Conservation (phyloP, 2,113 vertebrate species). For the Megaceryle torquata region DNA sequence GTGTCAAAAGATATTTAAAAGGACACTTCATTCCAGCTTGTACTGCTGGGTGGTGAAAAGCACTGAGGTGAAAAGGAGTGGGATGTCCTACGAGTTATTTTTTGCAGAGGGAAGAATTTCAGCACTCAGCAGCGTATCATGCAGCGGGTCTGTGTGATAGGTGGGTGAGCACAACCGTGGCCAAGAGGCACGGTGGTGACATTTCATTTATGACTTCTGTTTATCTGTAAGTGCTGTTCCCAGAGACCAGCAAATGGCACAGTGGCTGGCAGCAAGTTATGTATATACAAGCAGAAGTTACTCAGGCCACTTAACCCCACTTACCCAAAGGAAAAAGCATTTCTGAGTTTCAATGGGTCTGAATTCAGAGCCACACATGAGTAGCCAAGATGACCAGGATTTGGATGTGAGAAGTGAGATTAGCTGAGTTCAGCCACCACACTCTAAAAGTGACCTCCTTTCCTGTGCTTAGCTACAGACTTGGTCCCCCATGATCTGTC, state of each 20-base stretch:
- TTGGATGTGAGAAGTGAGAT: background rate
- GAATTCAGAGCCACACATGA: background rate
- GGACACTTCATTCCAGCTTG: background rate
- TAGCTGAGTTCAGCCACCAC: background rate
- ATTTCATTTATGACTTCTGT: background rate
- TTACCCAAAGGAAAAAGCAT: background rate
- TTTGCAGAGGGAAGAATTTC: background rate
- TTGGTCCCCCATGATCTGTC: background rate
- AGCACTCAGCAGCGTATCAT: background rate
- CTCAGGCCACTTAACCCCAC: background rate
- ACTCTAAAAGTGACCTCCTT: background rate
- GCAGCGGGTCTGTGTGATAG: background rate
- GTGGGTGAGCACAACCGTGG: background rate
- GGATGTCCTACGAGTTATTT: background rate
- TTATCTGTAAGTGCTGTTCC: background rate
- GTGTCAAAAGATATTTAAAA: background rate
- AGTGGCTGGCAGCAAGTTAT: rapidly evolving
- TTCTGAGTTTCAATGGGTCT: background rate
- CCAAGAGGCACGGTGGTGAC: background rate
- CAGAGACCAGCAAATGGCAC: background rate
- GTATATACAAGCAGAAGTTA: background rate
- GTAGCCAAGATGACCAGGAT: background rate
- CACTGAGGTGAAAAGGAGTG: background rate
- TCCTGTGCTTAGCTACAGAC: background rate
- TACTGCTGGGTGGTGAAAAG: background rate